phyloP scores from a whole-genome alignment of 2,113 vertebrate species.

The Donacobius atricapilla region DNA sequence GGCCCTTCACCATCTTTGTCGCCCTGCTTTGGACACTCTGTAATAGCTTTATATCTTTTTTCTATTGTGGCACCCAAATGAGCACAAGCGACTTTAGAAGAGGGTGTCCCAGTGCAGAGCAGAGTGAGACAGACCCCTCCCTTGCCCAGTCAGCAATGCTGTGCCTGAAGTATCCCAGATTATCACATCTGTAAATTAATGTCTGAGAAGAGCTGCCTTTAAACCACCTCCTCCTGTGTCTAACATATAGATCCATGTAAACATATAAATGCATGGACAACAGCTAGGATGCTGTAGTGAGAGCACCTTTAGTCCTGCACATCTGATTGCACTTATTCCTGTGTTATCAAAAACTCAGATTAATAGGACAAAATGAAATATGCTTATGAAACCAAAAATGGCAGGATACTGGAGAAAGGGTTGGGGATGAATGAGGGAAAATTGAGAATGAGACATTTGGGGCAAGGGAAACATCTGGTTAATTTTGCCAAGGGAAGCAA shows the following conservation, averaged over 20 bases:
- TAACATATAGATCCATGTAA: not conserved
- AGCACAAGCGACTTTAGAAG: fast-evolving
- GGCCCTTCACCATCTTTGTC: not conserved
- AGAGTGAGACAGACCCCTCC: fast-evolving
- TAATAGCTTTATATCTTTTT: not conserved
- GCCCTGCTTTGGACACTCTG: not conserved
- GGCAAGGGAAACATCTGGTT: slow-evolving; percentile 1
- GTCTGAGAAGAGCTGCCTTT: not conserved
- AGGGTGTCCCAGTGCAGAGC: fast-evolving
- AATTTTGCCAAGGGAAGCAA: not conserved
- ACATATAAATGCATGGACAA: not conserved
- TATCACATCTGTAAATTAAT: not conserved
- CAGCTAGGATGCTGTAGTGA: not conserved
- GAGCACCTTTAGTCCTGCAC: not conserved
- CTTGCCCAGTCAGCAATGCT: fast-evolving
- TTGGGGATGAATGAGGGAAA: not conserved
- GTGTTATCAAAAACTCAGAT: not conserved
- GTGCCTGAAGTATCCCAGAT: not conserved
- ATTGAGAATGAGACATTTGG: not conserved
- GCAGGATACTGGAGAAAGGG: not conserved
- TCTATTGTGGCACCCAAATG: not conserved
- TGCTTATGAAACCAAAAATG: not conserved
- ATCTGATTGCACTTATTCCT: not conserved
- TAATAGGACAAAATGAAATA: not conserved
- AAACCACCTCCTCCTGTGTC: not conserved